Percentiles rank a stretch among this genome's conserved stretches.
phyloP scores from a whole-genome alignment of 2,797 vertebrate species.

The Phalanger gymnotis region DNA sequence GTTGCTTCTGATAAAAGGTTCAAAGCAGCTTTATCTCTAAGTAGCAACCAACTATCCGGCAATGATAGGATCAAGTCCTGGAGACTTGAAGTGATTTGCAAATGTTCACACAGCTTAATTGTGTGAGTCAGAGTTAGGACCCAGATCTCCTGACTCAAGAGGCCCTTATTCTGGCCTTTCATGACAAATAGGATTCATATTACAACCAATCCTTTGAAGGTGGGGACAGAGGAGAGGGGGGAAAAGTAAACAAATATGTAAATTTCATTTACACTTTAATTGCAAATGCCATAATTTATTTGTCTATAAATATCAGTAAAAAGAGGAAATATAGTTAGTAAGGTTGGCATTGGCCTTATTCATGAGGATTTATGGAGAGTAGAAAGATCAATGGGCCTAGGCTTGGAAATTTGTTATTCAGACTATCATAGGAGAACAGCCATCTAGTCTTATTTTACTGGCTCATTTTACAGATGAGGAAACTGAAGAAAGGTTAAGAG shows the following conservation, averaged over 20 bases:
- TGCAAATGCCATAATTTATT: background rate
- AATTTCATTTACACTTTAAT: background rate
- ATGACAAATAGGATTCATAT: background rate
- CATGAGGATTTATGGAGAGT: background rate
- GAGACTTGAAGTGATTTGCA: background rate
- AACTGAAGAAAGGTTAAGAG: background rate
- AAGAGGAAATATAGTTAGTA: too few relatives aligned
- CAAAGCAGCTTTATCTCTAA: background rate
- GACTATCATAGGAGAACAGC: too few relatives aligned
- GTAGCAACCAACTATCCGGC: background rate
- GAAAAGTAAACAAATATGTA: background rate
- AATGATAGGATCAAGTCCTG: background rate
- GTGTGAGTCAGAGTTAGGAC: background rate
- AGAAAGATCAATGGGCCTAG: background rate
- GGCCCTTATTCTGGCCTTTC: background rate
- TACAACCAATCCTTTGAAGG: background rate
- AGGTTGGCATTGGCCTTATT: background rate
- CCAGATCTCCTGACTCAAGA: background rate
- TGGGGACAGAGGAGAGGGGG: background rate
- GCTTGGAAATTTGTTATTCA: background rate
- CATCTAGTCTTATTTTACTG: background rate
- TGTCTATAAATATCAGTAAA: background rate
- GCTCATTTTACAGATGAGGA: background rate
- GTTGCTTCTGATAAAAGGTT: background rate
- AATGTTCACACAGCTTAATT: background rate